Base-by-base conservation (phyloP, 2,113 vertebrate species). In the Hemiprocne comata region DNA sequence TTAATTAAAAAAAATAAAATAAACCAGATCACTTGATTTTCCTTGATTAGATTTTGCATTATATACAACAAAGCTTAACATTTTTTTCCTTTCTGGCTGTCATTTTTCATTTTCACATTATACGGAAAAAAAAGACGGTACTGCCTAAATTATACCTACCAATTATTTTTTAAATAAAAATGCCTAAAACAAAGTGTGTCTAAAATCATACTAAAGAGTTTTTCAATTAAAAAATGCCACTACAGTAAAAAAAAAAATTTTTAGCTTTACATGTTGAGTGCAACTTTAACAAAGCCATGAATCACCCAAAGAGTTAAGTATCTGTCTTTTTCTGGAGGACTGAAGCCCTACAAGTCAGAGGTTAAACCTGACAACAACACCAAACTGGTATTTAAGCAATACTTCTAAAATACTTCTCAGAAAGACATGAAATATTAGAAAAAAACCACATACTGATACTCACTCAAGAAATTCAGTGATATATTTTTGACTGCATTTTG, bases 391-490 rank as follows among this genome's bases (percentile, higher is more conserved):
- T 46, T 86, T 78, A 82, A 87, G 25, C 38, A 85, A 65, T 13
- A 78, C 6, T 29, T 51, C 48, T 82, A 26, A 89, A 95, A 77
- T 42, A 60, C 3, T 50, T 72, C 31, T 64, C 48, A 90, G 10
- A 60, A 79, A 53, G 31, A 40, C 21, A 70, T 11, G 2, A 40
- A 87, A 81, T 8, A 23, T 5, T 3, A 15, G 44, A 44, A 19
- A 3, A 21, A 21, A 38, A 13, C 28, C 21, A 84, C 1, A 44
- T 48, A 92, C 28, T 38, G 67, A 91, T 87, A 99, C 99, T 95
- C 98, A 99, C 99, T 99, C 99, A 44, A 99, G 98, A 96, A 99
- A 99, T 94, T 99, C 99, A 5, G 99, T 99, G 96, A 99, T 99
- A 80, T 99, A 99, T 96, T 99, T 99, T 97, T 99, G 99, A 96